Percentiles rank a stretch among this genome's conserved stretches.
Conservation (phyloP, 1,140 invertebrate species). For the Adoxophyes honmai region DNA sequence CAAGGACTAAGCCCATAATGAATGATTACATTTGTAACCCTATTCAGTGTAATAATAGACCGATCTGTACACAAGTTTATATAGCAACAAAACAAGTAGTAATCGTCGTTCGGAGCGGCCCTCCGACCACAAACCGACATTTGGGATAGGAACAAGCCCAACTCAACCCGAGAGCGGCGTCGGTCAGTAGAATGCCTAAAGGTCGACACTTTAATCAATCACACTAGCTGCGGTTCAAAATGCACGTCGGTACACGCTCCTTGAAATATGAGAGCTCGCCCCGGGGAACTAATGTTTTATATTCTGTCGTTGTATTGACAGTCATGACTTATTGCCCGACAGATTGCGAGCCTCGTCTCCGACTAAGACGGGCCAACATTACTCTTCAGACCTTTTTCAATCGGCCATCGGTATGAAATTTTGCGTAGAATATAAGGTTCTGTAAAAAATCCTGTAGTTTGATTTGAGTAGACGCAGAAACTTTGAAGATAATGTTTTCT, state of each 20-base stretch:
- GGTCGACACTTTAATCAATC: conserved; percentile 61
- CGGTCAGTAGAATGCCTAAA: conserved; percentile 27
- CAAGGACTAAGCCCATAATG: background rate
- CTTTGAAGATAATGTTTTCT: too few relatives aligned
- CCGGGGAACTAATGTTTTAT: conserved; percentile 47
- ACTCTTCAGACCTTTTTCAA: conserved; percentile 10
- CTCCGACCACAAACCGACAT: conserved; percentile 4
- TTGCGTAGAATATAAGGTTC: background rate
- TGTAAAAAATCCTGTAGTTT: conserved; percentile 10
- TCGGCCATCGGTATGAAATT: conserved; percentile 1
- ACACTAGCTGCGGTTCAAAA: conserved; percentile 38
- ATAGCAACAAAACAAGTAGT: conserved; percentile 10
- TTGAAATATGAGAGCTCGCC: conserved; percentile 52
- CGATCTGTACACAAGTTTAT: background rate
- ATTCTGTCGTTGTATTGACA: conserved; percentile 49
- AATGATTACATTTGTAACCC: background rate
- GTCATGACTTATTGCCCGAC: conserved; percentile 51
- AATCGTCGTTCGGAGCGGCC: background rate
- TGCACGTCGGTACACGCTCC: conserved; percentile 31
- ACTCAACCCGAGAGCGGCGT: background rate
- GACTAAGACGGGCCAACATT: conserved; percentile 16
- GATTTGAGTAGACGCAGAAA: too few relatives aligned
- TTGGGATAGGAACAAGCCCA: conserved; percentile 9
- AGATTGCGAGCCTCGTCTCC: conserved; percentile 34
- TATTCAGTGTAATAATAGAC: background rate